A percentile compares a stretch with the other conserved stretches of the same genome.
Conservation (phyloP, 2,113 vertebrate species). For the Oriolus oriolus region DNA sequence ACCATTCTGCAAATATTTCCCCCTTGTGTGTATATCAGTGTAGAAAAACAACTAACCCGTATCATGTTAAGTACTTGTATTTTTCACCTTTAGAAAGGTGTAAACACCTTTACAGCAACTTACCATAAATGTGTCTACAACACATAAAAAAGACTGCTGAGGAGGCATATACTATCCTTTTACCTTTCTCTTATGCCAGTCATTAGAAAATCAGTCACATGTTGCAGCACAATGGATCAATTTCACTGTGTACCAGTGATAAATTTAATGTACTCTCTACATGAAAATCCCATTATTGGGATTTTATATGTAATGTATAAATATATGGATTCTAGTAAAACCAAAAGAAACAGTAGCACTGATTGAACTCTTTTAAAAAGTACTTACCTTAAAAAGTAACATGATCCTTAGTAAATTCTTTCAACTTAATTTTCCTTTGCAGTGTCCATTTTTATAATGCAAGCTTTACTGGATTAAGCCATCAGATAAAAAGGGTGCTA, state of each 20-base stretch:
- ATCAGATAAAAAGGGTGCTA: slow-evolving; percentile 33
- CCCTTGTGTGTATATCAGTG: fast-evolving
- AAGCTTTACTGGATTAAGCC: slow-evolving; percentile 15
- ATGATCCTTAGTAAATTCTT: background rate
- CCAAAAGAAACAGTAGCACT: background rate
- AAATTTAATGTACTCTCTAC: background rate
- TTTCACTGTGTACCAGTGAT: background rate
- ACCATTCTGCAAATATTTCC: background rate
- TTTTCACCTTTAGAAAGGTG: background rate
- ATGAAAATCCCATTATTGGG: background rate
- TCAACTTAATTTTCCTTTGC: slow-evolving; percentile 10
- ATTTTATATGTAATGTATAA: background rate
- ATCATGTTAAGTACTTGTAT: background rate
- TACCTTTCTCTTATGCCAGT: background rate
- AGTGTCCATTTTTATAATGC: background rate
- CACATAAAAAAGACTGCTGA: background rate
- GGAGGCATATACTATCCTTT: background rate
- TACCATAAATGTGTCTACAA: background rate
- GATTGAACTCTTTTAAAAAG: background rate
- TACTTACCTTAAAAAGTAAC: background rate
- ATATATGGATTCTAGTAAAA: slow-evolving; percentile 2
- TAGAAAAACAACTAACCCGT: background rate
- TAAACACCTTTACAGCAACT: background rate
- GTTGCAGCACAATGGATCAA: background rate
- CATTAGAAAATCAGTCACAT: background rate